These are phyloP conservation scores for Leucosticte australis DNA, from an alignment of 2,113 vertebrate species.

Conservation along the genomic window DNA sequence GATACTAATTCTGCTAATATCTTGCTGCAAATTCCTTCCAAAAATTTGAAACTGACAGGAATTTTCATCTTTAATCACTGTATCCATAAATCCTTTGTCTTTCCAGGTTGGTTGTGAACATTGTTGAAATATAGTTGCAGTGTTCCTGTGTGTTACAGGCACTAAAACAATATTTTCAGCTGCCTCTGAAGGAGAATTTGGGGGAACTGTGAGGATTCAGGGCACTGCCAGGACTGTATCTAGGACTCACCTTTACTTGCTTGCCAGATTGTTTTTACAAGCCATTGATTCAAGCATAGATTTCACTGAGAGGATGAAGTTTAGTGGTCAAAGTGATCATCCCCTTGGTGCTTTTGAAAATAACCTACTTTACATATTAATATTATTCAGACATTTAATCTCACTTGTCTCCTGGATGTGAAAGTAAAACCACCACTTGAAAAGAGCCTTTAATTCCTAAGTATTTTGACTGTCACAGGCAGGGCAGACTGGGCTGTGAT, in stretches of 20 bases:
- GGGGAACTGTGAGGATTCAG: not conserved
- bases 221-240: not conserved
- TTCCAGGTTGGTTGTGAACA: not conserved
- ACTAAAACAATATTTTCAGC: not conserved
- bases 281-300: not conserved
- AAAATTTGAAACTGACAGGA: not conserved
- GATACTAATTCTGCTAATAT: not conserved
- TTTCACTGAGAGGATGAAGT: not conserved
- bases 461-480: not conserved
- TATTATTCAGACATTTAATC: not conserved
- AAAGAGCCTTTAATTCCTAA: not conserved
- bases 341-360: not conserved
- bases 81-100: not conserved
- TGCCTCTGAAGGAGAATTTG: not conserved
- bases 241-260: not conserved
- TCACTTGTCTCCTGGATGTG: not conserved
- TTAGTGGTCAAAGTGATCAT: not conserved
- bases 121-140: not conserved
- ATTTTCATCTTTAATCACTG: not conserved
- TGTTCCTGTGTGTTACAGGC: not conserved
- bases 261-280: not conserved
- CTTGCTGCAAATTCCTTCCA: not conserved
- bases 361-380: not conserved
- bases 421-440: not conserved
- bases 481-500: not conserved